Percentiles rank a stretch among this genome's conserved stretches.
Evolutionary conservation across 2,888 invertebrate species (phyloP).

Genomic region (Drosophila greeni): DNA sequence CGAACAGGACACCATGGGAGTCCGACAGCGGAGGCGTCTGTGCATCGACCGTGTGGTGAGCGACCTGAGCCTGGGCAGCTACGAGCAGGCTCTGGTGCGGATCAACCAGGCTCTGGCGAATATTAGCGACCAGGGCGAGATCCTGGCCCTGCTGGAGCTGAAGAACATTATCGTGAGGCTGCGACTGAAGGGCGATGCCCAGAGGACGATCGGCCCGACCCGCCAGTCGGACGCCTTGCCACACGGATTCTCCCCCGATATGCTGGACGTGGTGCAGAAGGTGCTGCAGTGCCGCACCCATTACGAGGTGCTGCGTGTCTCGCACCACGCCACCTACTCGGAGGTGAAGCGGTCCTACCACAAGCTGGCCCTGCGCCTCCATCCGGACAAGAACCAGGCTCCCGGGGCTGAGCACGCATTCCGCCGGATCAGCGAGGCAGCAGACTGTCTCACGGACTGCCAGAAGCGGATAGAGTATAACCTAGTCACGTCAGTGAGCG

Average conservation of each 20-base stretch:
- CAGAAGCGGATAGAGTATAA: slow-evolving; percentile 89
- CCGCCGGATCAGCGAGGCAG: slow-evolving; percentile 90
- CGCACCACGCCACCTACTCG: slow-evolving; percentile 83
- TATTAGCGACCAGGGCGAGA: slow-evolving; percentile 17
- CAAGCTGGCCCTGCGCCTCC: slow-evolving; percentile 87
- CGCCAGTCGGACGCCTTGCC: slow-evolving; percentile 48
- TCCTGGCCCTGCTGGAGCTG: slow-evolving; percentile 50
- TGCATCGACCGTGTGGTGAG: slow-evolving; percentile 36
- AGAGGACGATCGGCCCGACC: slow-evolving; percentile 48
- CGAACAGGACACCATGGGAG: neutral
- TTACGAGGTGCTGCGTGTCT: slow-evolving; percentile 86
- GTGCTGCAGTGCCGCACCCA: slow-evolving; percentile 84
- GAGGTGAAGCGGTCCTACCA: slow-evolving; percentile 87
- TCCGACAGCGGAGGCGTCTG: neutral
- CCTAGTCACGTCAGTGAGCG: slow-evolving; percentile 46
- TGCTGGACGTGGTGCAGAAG: slow-evolving; percentile 84
- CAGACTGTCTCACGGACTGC: slow-evolving; percentile 85
- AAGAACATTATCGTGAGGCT: slow-evolving; percentile 57
- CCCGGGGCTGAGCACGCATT: slow-evolving; percentile 90
- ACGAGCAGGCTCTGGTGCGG: slow-evolving; percentile 47
- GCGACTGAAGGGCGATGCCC: slow-evolving; percentile 38
- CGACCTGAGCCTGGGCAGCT: slow-evolving; percentile 53
- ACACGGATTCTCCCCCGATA: slow-evolving; percentile 86
- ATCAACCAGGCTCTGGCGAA: slow-evolving; percentile 39
- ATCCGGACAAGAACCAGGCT: slow-evolving; percentile 91